Percentiles rank a stretch among this genome's conserved stretches.
Evolutionary conservation across 2,797 vertebrate genomes (phyloP).

Genomic region (Gymnodraco acuticeps): DNA sequence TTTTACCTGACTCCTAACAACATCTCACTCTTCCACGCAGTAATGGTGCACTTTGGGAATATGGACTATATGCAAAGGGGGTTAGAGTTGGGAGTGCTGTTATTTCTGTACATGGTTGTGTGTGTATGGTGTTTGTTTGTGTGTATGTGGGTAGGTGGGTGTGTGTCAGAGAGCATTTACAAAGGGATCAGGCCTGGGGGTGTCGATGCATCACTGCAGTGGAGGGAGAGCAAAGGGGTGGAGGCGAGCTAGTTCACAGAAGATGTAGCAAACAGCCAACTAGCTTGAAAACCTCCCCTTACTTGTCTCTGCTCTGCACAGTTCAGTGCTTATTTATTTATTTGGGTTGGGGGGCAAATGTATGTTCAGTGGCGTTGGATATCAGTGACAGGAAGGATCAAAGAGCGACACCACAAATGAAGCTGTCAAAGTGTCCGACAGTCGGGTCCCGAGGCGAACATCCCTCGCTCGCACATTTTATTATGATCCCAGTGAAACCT

Average conservation of each 20-base stretch:
- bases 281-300: slow-evolving; percentile 52
- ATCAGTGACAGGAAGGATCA: slow-evolving; percentile 84
- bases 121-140: slow-evolving; percentile 15
- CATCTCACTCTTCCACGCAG: slow-evolving; percentile 40
- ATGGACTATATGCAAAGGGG: slow-evolving; percentile 59
- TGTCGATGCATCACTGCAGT: slow-evolving; percentile 67
- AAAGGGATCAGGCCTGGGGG: slow-evolving; percentile 75
- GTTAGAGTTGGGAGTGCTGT: slow-evolving; percentile 50
- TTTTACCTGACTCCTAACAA: slow-evolving; percentile 51
- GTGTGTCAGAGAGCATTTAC: slow-evolving; percentile 77
- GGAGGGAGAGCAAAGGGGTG: slow-evolving; percentile 65
- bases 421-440: slow-evolving; percentile 84
- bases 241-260: slow-evolving; percentile 74
- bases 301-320: slow-evolving; percentile 49
- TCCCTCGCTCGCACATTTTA: slow-evolving; percentile 76
- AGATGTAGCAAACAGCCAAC: slow-evolving; percentile 66
- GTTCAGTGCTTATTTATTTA: slow-evolving; percentile 76
- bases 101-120: slow-evolving; percentile 53
- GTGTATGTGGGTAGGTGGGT: slow-evolving; percentile 53
- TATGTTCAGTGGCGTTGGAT: slow-evolving; percentile 77
- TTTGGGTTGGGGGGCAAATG: slow-evolving; percentile 75
- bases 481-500: slow-evolving; percentile 77
- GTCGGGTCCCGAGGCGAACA: slow-evolving; percentile 80
- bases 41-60: slow-evolving; percentile 75
- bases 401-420: slow-evolving; percentile 82